A percentile compares a stretch with the other conserved stretches of the same genome.
Conservation (phyloP, 2,888 invertebrate species). For the Oligia fasciuncula region DNA sequence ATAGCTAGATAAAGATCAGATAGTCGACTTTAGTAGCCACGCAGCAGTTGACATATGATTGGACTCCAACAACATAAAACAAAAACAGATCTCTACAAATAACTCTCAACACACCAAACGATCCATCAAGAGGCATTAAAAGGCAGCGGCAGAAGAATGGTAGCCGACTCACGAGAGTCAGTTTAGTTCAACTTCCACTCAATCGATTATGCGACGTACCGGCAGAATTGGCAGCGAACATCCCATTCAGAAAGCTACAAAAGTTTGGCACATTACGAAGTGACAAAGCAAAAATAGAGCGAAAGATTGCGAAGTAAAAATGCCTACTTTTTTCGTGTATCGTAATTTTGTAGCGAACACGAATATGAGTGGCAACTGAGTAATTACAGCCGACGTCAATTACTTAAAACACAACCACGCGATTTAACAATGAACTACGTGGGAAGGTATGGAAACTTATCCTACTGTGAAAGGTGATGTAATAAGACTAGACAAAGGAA, state of each 20-base stretch:
- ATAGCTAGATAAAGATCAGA: no score
- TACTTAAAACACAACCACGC: slow-evolving; percentile 76
- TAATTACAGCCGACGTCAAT: slow-evolving; percentile 77
- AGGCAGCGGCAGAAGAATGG: slow-evolving; percentile 40
- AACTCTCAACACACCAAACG: slow-evolving; percentile 39
- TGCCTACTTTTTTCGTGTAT: slow-evolving; percentile 14
- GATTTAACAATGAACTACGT: slow-evolving; percentile 77
- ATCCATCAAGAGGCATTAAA: slow-evolving; percentile 49
- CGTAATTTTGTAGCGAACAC: slow-evolving; percentile 40
- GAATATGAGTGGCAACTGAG: slow-evolving; percentile 63
- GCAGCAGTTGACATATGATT: background rate
- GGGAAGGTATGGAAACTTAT: slow-evolving; percentile 60
- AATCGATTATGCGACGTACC: slow-evolving; percentile 52
- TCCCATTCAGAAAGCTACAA: slow-evolving; percentile 50
- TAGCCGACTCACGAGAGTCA: slow-evolving; percentile 39
- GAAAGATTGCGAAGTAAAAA: slow-evolving; percentile 25
- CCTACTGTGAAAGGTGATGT: background rate
- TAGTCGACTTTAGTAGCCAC: background rate
- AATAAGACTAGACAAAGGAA: slow-evolving; percentile 17
- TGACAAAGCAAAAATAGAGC: slow-evolving; percentile 49
- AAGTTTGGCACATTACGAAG: slow-evolving; percentile 53
- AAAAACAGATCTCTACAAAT: slow-evolving; percentile 23
- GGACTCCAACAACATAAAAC: slow-evolving; percentile 13
- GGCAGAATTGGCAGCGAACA: slow-evolving; percentile 51
- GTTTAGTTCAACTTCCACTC: slow-evolving; percentile 51